Percentiles rank a stretch among this genome's conserved stretches.
phyloP scores from a whole-genome alignment of 2,888 invertebrate genomes.

The Aporophyla nigra region DNA sequence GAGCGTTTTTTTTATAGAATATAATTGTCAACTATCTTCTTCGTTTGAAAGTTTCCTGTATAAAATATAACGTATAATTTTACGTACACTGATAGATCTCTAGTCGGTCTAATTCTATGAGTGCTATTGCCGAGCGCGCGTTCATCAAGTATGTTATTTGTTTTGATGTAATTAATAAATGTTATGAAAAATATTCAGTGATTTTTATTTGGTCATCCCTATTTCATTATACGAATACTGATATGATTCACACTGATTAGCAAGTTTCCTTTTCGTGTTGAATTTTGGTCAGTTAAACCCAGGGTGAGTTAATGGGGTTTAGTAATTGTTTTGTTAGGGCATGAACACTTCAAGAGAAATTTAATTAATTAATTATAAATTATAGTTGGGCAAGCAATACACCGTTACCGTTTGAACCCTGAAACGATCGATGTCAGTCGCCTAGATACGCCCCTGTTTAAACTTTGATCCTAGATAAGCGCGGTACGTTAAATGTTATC shows the following conservation, averaged over 20 bases:
- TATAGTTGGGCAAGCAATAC: no score
- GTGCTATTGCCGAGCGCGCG: slow-evolving; percentile 87
- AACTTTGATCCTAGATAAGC: slow-evolving; percentile 42
- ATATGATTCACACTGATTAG: background rate
- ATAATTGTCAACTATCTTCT: slow-evolving; percentile 56
- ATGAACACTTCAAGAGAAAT: no score
- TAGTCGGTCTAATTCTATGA: slow-evolving; percentile 87
- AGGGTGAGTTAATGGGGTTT: no score
- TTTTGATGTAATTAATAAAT: slow-evolving; percentile 90
- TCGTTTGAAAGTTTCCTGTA: slow-evolving; percentile 60
- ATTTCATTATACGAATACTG: background rate
- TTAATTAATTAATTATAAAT: no score
- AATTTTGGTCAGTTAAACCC: no score
- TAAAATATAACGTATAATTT: slow-evolving; percentile 61
- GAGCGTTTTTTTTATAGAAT: slow-evolving; percentile 42
- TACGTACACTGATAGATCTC: slow-evolving; percentile 79
- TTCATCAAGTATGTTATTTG: slow-evolving; percentile 89
- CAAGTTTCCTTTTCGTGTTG: background rate
- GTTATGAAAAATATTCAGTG: slow-evolving; percentile 83
- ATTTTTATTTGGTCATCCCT: slow-evolving; percentile 51
- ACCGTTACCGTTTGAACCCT: slow-evolving; percentile 1
- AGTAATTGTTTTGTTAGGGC: no score
- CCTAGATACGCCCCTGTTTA: slow-evolving; percentile 29
- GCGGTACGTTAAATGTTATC: slow-evolving; percentile 8
- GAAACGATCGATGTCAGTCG: slow-evolving; percentile 18